A percentile compares a stretch with the other conserved stretches of the same genome.
Evolutionary conservation across 2,888 invertebrate species (phyloP).

Genomic region (Cryptophagus acutangulus): DNA sequence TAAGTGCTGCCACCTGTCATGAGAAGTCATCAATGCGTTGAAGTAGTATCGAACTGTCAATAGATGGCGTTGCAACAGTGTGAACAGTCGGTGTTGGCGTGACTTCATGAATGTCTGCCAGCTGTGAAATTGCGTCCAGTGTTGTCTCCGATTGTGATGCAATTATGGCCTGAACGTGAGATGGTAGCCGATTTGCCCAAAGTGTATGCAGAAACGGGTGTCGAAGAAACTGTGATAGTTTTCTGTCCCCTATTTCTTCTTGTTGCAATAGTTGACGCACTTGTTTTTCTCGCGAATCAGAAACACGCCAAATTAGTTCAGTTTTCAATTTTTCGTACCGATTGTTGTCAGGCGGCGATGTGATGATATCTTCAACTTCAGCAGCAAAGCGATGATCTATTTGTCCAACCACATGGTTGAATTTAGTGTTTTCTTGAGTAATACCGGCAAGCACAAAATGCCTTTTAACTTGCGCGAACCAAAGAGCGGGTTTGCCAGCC

Average conservation of each 20-base stretch:
- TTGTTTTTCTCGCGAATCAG: slow-evolving; percentile 9
- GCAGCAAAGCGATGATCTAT: slow-evolving; percentile 22
- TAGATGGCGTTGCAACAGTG: too few species aligned
- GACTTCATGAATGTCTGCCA: too few species aligned
- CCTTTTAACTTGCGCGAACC: slow-evolving; percentile 25
- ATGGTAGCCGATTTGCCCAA: slow-evolving; percentile 18
- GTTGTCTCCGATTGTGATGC: too few species aligned
- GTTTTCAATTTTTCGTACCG: slow-evolving; percentile 26
- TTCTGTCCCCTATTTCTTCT: slow-evolving; percentile 19
- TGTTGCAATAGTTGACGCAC: slow-evolving; percentile 13
- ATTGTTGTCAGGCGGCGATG: slow-evolving; percentile 19
- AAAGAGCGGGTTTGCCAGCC: slow-evolving; percentile 21
- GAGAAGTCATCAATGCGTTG: too few species aligned
- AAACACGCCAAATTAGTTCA: slow-evolving; percentile 24
- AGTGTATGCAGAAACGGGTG: slow-evolving; percentile 21
- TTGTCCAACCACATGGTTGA: slow-evolving; percentile 17
- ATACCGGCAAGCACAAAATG: slow-evolving; percentile 18
- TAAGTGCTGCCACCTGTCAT: too few species aligned
- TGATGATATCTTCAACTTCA: slow-evolving; percentile 29
- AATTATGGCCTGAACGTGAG: slow-evolving; percentile 16
- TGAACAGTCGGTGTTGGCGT: too few species aligned
- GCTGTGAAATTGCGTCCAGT: too few species aligned
- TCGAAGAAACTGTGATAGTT: slow-evolving; percentile 30
- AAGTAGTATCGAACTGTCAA: too few species aligned
- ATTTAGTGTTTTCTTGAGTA: slow-evolving; percentile 20